These are phyloP conservation scores for Diabrotica balteata DNA, from an alignment of 2,888 invertebrate genomes.

Conservation along the genomic window DNA sequence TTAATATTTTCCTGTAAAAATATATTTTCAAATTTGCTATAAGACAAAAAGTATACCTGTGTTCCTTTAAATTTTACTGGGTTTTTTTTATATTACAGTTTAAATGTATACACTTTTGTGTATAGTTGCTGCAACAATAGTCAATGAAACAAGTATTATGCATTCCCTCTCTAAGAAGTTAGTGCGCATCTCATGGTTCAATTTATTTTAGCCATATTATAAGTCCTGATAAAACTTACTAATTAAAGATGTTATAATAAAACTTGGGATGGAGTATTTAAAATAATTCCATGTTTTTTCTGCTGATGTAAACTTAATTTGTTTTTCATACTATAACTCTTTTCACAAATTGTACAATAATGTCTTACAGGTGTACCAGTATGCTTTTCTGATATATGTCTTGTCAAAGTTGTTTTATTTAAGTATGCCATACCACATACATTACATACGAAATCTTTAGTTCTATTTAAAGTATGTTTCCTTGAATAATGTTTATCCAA, in stretches of 20 bases:
- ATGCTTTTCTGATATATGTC: constrained; percentile 36
- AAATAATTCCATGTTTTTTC: constrained; percentile 33
- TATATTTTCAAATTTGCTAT: too few species aligned
- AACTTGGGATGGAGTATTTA: constrained; percentile 23
- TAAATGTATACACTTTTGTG: too few species aligned
- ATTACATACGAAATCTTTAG: constrained; percentile 34
- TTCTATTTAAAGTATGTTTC: constrained; percentile 32
- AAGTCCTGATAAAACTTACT: background rate
- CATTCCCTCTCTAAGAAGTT: too few species aligned
- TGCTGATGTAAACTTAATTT: constrained; percentile 35
- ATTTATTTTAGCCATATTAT: too few species aligned
- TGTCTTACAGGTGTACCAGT: constrained; percentile 28
- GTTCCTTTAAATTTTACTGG: too few species aligned
- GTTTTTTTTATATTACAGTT: too few species aligned
- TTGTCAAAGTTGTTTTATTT: constrained; percentile 35
- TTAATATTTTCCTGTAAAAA: too few species aligned
- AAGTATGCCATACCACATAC: constrained; percentile 33
- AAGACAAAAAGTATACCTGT: too few species aligned
- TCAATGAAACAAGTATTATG: too few species aligned
- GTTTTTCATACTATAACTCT: constrained; percentile 36
- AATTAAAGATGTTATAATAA: constrained; percentile 7
- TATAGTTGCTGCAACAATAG: too few species aligned
- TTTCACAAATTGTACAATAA: constrained; percentile 35
- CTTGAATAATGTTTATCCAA: constrained; percentile 46
- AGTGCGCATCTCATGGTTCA: too few species aligned